Evolutionary conservation across 2,888 invertebrate genomes (phyloP).

Genomic region (Eupsilia transversa): DNA sequence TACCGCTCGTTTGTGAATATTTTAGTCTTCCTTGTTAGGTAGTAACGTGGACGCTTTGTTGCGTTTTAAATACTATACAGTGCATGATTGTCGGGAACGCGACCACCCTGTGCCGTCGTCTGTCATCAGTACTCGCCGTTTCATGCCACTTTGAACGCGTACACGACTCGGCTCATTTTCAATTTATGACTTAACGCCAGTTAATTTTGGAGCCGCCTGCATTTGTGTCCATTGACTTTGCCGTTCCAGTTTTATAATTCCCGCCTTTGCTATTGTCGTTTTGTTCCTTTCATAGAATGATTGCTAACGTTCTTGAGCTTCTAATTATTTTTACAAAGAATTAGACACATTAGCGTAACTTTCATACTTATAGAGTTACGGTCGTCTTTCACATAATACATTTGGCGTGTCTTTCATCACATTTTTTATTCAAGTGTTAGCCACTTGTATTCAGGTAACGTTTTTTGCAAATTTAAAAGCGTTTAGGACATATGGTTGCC

Average conservation of each 20-base stretch:
- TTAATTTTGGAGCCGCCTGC: slow-evolving; percentile 61
- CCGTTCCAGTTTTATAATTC: slow-evolving; percentile 54
- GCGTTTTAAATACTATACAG: slow-evolving; percentile 65
- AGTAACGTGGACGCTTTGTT: slow-evolving; percentile 64
- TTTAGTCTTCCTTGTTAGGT: slow-evolving; percentile 61
- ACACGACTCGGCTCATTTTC: slow-evolving; percentile 67
- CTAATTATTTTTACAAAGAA: slow-evolving; percentile 20
- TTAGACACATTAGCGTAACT: slow-evolving; percentile 7
- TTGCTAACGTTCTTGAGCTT: neutral
- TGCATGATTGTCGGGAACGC: slow-evolving; percentile 63
- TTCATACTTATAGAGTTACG: neutral
- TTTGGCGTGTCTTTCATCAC: slow-evolving; percentile 26
- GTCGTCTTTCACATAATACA: slow-evolving; percentile 5
- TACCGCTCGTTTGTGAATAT: slow-evolving; percentile 70
- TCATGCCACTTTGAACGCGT: slow-evolving; percentile 67
- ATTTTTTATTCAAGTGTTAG: slow-evolving; percentile 53
- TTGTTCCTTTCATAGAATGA: slow-evolving; percentile 21
- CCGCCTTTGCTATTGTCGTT: slow-evolving; percentile 18
- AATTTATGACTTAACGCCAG: slow-evolving; percentile 73
- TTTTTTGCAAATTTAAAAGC: slow-evolving; percentile 56
- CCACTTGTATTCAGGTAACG: slow-evolving; percentile 76
- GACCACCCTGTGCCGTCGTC: slow-evolving; percentile 70
- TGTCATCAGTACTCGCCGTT: slow-evolving; percentile 71
- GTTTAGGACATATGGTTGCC: slow-evolving; percentile 75
- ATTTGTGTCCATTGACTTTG: slow-evolving; percentile 57